Evolutionary conservation across 2,113 vertebrate genomes (phyloP), one percentile per base, ranked within the genome.

Genomic region (Mystacornis crossleyi): DNA sequence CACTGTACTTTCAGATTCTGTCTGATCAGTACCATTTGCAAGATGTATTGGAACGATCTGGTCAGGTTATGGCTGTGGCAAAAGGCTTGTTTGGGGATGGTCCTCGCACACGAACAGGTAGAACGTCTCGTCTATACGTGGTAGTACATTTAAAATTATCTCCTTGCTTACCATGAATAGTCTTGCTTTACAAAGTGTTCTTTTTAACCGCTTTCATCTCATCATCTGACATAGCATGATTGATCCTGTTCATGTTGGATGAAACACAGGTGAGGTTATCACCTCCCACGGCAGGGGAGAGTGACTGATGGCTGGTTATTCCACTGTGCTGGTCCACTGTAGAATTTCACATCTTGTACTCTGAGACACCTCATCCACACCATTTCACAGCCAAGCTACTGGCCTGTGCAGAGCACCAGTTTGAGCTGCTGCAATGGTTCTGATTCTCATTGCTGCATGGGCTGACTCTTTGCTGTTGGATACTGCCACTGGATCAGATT

Each of bases 31-130:
- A 99, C 95, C 98, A 98, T 93, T 97, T 99, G 69, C 98, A 98
- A 72, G 99, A 99, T 86, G 98, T 98, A 9, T 93, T 99, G 93
- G 97, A 98, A 69, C 97, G 95, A 51, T 99, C 99, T 54, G 99
- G 99, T 97, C 96, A 98, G 96, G 98, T 98, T 79, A 94, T 99
- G 97, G 98, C 98, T 91, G 96, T 98, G 79, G 98, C 99, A 84
- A 99, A 99, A 93, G 98, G 98, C 91, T 94, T 99, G 21, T 98
- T 99, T 97, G 98, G 98, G 81, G 98, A 99, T 71, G 97, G 96
- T 85, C 99, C 99, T 86, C 98, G 96, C 93, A 98, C 98, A 10
- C 99, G 98, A 66, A 98, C 98, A 86, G 99, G 99, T 99, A 98
- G 42, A 45, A 53, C 31, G 19, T 53, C 78, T 83, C 28, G 8